Evolutionary conservation across 2,113 vertebrate species (phyloP), one percentile per base, ranked within the genome.

Genomic region (Passer montanus): DNA sequence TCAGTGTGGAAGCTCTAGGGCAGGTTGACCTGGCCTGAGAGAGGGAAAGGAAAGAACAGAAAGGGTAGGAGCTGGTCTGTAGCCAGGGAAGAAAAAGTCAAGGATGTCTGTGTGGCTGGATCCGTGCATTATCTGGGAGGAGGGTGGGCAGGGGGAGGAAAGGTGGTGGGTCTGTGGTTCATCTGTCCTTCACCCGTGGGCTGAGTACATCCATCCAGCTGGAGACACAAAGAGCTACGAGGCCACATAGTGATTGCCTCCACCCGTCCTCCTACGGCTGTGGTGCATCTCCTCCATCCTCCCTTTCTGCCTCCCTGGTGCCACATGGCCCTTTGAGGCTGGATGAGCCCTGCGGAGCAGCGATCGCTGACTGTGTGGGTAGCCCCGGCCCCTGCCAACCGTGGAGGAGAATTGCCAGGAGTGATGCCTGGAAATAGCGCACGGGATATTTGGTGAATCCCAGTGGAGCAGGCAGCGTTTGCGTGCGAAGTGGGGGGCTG

Each of bases 181-280:
- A 33, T 69, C 46, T 86, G 79, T 81, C 73, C 80, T 90, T 93
- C 86, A 70, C 62, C 76, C 2, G 0, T 67, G 91, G 79, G 60
- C 80, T 70, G 83, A 70, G 39, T 50, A 35, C 60, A 70, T 80
- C 73, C 66, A 82, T 47, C 43, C 90, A 91, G 87, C 74, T 90
- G 90, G 86, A 90, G 72, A 69, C 13, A 39, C 15, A 46, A 33
- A 55, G 58, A 90, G n/a, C 76, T 86, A 35, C 0, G 3, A 95
- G 91, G 68, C 37, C 78, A 41, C 41, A 49, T 91, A 63, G 58
- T 67, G 64, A 55, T 39, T 1, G 15, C 63, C 47, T 69, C 56
- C 1, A 2, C 33, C 35, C 0, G 0, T 68, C 46, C 70, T 95
- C 47, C 49, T 88, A 13, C 0, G 0, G 63, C 20, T 0, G 2